Evolutionary conservation across 2,797 vertebrate species (phyloP).

Genomic region (Tragelaphus oryx): DNA sequence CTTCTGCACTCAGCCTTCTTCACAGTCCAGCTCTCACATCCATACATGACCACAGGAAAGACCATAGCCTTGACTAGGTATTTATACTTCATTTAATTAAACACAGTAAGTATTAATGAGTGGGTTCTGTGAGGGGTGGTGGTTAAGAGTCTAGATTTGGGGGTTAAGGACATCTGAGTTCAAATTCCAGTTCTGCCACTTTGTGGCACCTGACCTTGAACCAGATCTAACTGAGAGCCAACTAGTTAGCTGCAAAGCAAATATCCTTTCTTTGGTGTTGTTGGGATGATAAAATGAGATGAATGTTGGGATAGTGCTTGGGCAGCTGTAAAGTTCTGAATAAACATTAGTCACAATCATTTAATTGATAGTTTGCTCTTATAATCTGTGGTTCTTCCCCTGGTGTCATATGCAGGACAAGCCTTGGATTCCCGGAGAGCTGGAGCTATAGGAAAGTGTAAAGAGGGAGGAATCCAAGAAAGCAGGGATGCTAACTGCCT

Average conservation of each 20-base stretch:
- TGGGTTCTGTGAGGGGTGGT: background rate
- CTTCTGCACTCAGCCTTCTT: too few species aligned
- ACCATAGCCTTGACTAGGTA: background rate
- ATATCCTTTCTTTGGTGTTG: background rate
- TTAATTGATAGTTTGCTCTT: background rate
- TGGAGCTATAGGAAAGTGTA: background rate
- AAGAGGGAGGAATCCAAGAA: background rate
- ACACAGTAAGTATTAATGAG: background rate
- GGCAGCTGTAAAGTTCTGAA: conserved; percentile 18
- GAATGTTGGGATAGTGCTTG: background rate
- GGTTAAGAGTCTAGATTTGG: background rate
- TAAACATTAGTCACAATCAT: conserved; percentile 35
- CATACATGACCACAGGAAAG: too few species aligned
- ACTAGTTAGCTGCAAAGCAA: background rate
- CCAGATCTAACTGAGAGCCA: background rate
- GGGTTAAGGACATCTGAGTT: background rate
- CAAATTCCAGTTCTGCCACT: conserved; percentile 18
- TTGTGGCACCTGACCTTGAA: background rate
- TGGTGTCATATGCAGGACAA: background rate
- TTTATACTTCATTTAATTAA: background rate
- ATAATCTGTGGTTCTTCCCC: background rate
- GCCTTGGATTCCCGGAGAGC: background rate
- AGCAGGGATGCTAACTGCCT: background rate
- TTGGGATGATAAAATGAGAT: conserved; percentile 3
- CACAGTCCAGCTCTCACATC: too few species aligned